Evolutionary conservation across 2,888 invertebrate genomes (phyloP), one percentile per base, ranked within the genome.

Genomic region (Himalopsyche kuldschensis): DNA sequence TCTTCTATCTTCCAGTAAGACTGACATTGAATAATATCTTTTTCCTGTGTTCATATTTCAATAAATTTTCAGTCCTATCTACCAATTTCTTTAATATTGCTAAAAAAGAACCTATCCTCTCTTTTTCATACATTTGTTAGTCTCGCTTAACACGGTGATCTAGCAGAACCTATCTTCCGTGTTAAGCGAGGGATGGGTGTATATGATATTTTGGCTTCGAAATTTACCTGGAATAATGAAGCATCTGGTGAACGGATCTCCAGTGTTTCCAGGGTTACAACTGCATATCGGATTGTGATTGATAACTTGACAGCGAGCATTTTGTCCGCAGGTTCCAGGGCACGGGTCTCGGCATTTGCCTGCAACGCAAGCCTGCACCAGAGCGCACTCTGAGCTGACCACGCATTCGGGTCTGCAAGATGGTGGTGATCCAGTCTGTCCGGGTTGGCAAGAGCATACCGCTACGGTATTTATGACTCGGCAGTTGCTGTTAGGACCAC

Each of bases 281-380:
- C 93, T 92, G 88, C 95, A 95, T 80, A 94, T 91, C 1, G 95
- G 95, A 87, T 94, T 94, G 87, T 95, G 95, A 87, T 94, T 94
- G 78, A 94, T 92, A 27, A 95, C 95, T 87, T 93, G 93, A 86
- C 95, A 95, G 69, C 93, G 90, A 0, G 95, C 94, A 87, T 93
- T 93, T 80, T 93, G 91, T 10, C 95, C 95, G 87, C 95, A 95
- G 0, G 94, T 92, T 79, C 94, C 94, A 0, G 93, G 93, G 87
- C 95, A 95, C 6, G 95, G 95, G 89, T 95, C 94, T 83, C 91
- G 90, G 87, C 95, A 95, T 88, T 93, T 94, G 85, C 92, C 92
- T 84, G 92, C 92, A 32, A 93, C 91, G 87, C 95, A 95, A 10
- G 95, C 94, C 88, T 92, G 93, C 48, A 93, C 93, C 76, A 93